These are phyloP conservation scores for Abrostola tripartita DNA, from an alignment of 2,888 invertebrate species.

Conservation along the genomic window DNA sequence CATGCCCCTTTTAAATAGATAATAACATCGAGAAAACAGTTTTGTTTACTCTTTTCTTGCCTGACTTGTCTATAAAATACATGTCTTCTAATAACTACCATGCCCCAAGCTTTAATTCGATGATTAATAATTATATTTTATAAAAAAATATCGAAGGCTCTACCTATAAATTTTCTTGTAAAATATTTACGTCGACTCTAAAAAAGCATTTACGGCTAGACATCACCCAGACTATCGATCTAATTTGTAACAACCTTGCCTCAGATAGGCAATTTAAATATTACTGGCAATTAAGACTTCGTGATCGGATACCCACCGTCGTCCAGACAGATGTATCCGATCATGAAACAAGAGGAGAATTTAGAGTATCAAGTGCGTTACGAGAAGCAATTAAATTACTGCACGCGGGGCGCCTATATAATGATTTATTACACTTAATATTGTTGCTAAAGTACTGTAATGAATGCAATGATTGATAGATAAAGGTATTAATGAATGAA, in stretches of 20 bases:
- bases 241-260: conserved; percentile 9
- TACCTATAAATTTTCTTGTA: conserved; percentile 1
- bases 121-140: too few relatives aligned
- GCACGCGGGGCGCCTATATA: not conserved
- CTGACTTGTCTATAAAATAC: too few relatives aligned
- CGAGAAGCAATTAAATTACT: not conserved
- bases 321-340: conserved; percentile 29
- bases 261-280: conserved; percentile 7
- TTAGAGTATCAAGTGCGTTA: conserved; percentile 13
- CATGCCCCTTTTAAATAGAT: too few relatives aligned
- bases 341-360: conserved; percentile 19
- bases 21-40: too few relatives aligned
- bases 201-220: conserved; percentile 3
- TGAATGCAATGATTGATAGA: not conserved
- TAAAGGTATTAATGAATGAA: not conserved
- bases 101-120: too few relatives aligned
- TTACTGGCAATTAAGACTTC: conserved; percentile 19
- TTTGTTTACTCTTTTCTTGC: too few relatives aligned
- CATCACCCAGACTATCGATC: conserved; percentile 3
- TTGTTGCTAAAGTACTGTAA: not conserved
- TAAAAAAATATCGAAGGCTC: too few relatives aligned
- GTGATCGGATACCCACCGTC: conserved; percentile 41
- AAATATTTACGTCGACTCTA: not conserved
- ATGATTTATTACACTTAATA: not conserved
- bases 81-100: too few relatives aligned